Evolutionary conservation across 2,797 vertebrate species (phyloP).

Genomic region (Bovichtus variegatus): DNA sequence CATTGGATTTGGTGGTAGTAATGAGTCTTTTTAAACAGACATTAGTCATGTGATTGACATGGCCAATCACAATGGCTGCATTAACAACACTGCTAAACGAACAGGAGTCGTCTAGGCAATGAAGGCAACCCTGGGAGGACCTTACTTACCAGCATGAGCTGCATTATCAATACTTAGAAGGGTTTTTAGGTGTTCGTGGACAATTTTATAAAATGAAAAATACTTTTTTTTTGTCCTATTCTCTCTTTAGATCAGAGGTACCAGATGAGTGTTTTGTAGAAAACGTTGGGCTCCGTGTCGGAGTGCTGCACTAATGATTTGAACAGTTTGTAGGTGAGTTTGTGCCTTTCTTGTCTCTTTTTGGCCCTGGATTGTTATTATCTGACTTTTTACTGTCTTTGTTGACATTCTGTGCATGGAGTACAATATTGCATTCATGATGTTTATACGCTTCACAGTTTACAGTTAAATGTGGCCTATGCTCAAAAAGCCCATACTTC

Average conservation of each 20-base stretch:
- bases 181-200: not conserved
- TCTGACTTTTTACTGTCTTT: constrained; percentile 1
- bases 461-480: not conserved
- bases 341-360: not conserved
- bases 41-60: constrained; percentile 42
- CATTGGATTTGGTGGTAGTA: constrained; percentile 9
- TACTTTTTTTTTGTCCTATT: not conserved
- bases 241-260: constrained; percentile 38
- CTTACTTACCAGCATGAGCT: constrained; percentile 1
- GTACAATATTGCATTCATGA: constrained; percentile 10
- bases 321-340: constrained; percentile 70
- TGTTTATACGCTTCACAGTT: constrained; percentile 16
- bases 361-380: not conserved
- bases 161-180: constrained; percentile 1
- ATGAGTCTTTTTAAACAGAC: constrained; percentile 10
- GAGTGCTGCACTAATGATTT: constrained; percentile 68
- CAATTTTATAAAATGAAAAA: not conserved
- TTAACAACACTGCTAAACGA: constrained; percentile 11
- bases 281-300: constrained; percentile 36
- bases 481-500: not conserved
- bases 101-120: constrained; percentile 15
- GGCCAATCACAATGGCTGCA: constrained; percentile 23
- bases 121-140: not conserved
- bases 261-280: constrained; percentile 68
- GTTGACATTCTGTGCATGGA: not conserved